Evolutionary conservation across 2,888 invertebrate genomes (phyloP), one percentile per base, ranked within the genome.

Genomic region (Cerceris rybyensis): DNA sequence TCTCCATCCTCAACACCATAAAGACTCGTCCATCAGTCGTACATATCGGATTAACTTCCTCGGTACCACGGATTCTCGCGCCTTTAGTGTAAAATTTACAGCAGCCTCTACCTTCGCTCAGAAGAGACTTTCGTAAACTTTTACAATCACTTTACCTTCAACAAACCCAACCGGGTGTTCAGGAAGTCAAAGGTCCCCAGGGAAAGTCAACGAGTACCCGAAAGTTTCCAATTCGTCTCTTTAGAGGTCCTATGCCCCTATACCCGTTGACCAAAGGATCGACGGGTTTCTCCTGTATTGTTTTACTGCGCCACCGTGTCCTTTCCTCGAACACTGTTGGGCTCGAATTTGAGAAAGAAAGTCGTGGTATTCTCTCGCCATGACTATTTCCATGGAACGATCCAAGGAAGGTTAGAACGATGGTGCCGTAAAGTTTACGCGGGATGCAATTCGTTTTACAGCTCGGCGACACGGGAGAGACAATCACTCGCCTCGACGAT

Each of bases 181-280:
- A 5, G 9, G 42, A 60, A 77, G 74, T 77, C 72, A 59, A 67
- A 60, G 57, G 61, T 66, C 55, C 28, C 60, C 42, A 73, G 74
- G 68, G 77, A 82, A 86, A 85, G 87, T 83, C 82, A 86, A 82
- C 83, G 70, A 82, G 80, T 50, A 50, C 46, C 63, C 63, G n/a
- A 49, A 28, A 49, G 52, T 61, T 67, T 50, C 41, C 11, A 13
- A 13, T 13, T 13, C n/a, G 49, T 41, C 14, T 49, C 13, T 46
- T 54, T 14, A 16, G 14, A n/a, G 14, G 9, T n/a, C 49, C 46
- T 49, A 1, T 13, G 4, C 9, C 13, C 14, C 42, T n/a, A 43
- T 65, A n/a, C 17, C 28, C 42, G 14, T 39, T 55, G 52, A 13
- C 42, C 43, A 2, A 13, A 13, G 64, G 57, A 50, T 55, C 64